Evolutionary conservation across 2,113 vertebrate species (phyloP), one percentile per base, ranked within the genome.

Genomic region (Prinia subflava): DNA sequence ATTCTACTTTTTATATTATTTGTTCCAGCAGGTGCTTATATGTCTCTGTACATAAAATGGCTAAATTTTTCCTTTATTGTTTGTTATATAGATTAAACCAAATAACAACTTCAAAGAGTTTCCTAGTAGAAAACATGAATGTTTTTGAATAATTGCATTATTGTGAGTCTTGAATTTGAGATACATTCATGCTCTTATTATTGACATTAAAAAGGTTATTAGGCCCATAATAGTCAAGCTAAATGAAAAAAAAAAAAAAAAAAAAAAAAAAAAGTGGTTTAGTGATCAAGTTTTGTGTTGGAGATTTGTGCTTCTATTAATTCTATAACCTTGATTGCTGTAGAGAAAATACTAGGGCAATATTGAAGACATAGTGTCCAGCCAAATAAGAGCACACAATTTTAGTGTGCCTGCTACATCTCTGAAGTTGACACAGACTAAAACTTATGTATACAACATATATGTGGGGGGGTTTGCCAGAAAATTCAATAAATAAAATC

Each of bases 31-130:
- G 35, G 18, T 75, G 15, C 3, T 78, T 74, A 27, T 89, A 15
- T 10, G 2, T 59, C 4, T 57, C 16, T 37, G 4, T 53, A 24
- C 42, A 33, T 44, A 75, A 89, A 91, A 50, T 1, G 10, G 5
- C 5, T 24, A 27, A 4, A 0, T 37, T 74, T 42, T 64, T 42
- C 0, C 7, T 30, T 69, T 69, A 59, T 2, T 23, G 1, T 23
- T 13, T 79, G 67, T 59, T 2, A 15, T 52, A 18, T 12, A n/a
- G 4, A 6, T 49, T 30, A 83, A 92, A 31, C 3, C 1, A 62
- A 68, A 65, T 31, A 60, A 47, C 7, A 79, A 18, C 16, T 59
- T 60, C 12, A 52, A 69, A 73, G 2, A 56, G 31, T 5, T 83
- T 60, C 15, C 2, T 53, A 42, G 11, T 62, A n/a, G 50, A 62